Base-by-base conservation (phyloP, 2,888 invertebrate genomes). In the Scaptomyza parva region DNA sequence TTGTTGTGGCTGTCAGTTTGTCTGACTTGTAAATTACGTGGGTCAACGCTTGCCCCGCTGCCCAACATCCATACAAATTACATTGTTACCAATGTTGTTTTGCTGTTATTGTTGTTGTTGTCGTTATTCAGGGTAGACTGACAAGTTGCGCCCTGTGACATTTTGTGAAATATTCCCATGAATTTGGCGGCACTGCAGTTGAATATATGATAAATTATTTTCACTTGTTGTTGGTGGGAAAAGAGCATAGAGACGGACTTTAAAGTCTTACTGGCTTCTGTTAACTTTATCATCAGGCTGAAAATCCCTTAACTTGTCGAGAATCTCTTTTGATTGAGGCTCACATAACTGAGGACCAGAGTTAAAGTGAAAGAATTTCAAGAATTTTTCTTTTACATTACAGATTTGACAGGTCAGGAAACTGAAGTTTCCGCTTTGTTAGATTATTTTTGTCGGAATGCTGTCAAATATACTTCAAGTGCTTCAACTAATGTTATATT, bases 401-500 rank as follows among this genome's bases (percentile, higher is more conserved):
- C 26, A 12, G 24, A 45, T 52, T 65, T 33, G 41, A 24, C 28
- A 14, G 47, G 17, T 28, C 43, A 3, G 72, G 37, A 59, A 59
- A 45, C 44, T 37, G 20, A 17, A 40, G 64, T 45, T 60, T 51
- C 2, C n/a, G 24, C 62, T 35, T 30, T n/a, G n/a, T n/a, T n/a
- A n/a, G n/a, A n/a, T n/a, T n/a, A n/a, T n/a, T 88, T 69, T 65
- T 71, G 54, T 35, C 18, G 40, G 47, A 67, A 50, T 44, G 61
- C 68, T 78, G 77, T 64, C 70, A 79, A 79, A 80, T 58, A 69
- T 59, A 61, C 65, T 70, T 83, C 51, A 77, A 83, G 71, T 57
- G 64, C 69, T 72, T 59, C 57, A 71, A 71, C 81, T 78, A 66
- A 69, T 69, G 68, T 68, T 53, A 54, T 69, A 88, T 86, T 86